A percentile compares a stretch with the other conserved stretches of the same genome.
phyloP scores from a whole-genome alignment of 2,888 invertebrate species.

The Blomia tropicalis region DNA sequence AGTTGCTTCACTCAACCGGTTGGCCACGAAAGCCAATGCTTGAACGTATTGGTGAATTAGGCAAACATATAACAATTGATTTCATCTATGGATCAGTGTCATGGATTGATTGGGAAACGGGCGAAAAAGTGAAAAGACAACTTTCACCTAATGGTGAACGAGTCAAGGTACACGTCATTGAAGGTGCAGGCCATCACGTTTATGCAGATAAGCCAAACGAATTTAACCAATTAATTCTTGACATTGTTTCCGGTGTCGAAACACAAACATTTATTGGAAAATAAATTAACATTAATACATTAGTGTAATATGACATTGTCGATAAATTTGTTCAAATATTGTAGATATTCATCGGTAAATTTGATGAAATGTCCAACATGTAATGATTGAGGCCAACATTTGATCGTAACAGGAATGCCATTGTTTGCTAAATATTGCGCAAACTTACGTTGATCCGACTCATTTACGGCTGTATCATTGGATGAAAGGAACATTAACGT shows the following conservation, averaged over 20 bases:
- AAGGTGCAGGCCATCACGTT: slow-evolving; percentile 82
- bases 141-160: no score
- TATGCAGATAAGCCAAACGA: slow-evolving; percentile 74
- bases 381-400: neutral
- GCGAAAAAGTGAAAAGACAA: slow-evolving; percentile 57
- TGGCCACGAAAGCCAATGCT: slow-evolving; percentile 94
- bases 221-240: slow-evolving; percentile 66
- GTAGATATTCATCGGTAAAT: neutral
- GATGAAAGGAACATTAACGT: neutral
- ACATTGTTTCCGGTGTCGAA: no score
- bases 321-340: neutral
- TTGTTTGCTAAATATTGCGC: neutral
- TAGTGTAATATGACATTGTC: no score
- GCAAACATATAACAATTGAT: slow-evolving; percentile 59
- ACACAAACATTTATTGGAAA: no score
- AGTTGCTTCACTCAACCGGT: slow-evolving; percentile 70
- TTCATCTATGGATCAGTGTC: slow-evolving; percentile 79
- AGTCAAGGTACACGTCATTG: slow-evolving; percentile 48
- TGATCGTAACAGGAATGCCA: neutral
- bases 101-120: slow-evolving; percentile 78
- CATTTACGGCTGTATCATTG: neutral
- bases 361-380: neutral
- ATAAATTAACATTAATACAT: no score
- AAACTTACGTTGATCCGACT: neutral
- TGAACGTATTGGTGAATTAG: slow-evolving; percentile 52